Percentiles rank a stretch among this genome's conserved stretches.
Conservation (phyloP, 2,888 invertebrate species). For the Fragum whitleyi region DNA sequence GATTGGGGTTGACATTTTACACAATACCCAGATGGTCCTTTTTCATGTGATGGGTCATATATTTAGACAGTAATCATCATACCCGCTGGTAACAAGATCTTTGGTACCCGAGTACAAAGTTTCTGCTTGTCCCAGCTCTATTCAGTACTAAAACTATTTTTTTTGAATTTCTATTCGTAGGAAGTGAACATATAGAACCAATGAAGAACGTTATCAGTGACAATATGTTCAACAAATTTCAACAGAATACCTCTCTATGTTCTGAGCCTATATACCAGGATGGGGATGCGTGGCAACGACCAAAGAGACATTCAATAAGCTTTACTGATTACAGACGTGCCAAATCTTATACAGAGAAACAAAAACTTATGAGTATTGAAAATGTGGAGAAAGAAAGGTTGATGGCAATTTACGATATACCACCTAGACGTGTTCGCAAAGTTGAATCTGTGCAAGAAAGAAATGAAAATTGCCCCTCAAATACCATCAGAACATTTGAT, state of each 20-base stretch:
- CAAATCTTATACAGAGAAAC: conserved; percentile 70
- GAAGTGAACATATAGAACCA: conserved; percentile 70
- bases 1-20: too few species aligned
- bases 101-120: too few species aligned
- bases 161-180: conserved; percentile 51
- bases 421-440: conserved; percentile 74
- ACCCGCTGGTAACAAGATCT: too few species aligned
- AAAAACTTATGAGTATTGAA: conserved; percentile 76
- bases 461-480: conserved; percentile 12
- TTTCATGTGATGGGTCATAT: too few species aligned
- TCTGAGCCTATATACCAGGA: conserved; percentile 68
- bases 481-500: conserved; percentile 48
- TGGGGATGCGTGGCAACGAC: conserved; percentile 71
- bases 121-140: too few species aligned
- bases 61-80: too few species aligned
- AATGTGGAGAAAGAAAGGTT: conserved; percentile 74
- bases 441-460: conserved; percentile 61
- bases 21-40: too few species aligned
- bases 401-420: conserved; percentile 79
- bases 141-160: too few species aligned
- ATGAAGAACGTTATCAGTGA: conserved; percentile 64
- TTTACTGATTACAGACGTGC: conserved; percentile 77
- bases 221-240: conserved; percentile 67
- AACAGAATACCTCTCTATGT: conserved; percentile 59
- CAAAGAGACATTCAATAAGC: conserved; percentile 79